Base-by-base conservation (phyloP, 1,140 invertebrate genomes). In the Aphelenchoides fujianensis region DNA sequence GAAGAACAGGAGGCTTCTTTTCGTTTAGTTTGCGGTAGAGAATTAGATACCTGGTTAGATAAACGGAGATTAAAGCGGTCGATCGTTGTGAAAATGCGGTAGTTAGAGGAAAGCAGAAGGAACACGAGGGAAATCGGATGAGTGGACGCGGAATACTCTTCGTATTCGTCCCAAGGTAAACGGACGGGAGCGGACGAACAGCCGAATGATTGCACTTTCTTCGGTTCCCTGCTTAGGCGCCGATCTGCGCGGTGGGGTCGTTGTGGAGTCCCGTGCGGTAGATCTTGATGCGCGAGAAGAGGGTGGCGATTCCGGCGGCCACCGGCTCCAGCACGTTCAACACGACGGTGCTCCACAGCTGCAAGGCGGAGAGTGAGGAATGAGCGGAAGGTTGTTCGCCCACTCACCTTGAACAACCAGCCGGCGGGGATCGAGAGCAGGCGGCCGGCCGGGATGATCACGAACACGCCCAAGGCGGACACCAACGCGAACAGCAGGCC, bases 351-450 rank as follows among this genome's bases (percentile, higher is more conserved):
- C 19, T 66, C 74, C 74, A 75, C 7, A 35, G 28, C 73, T 75
- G 35, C 30, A 75, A 77, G 32, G 30, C 31, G 28, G 54, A n/a
- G n/a, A 54, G 53, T 75, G 74, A 75, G 54, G 23, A 69, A 75
- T 62, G 32, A 23, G 31, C 62, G 71, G 19, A 35, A 69, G 1
- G 68, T 59, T 28, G n/a, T n/a, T n/a, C n/a, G n/a, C n/a, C n/a
- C n/a, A 73, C 68, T 64, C 61, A 75, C 74, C 59, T 77, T 77
- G 57, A 74, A 71, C 36, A 77, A 16, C 74, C 74, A 75, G 32
- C 41, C 57, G 35, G 55, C 53, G 19, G 74, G 74, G 41, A 75
- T 77, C 12, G 72, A 30, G 31, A 75, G 37, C 12, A 77, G 35
- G 19, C 57, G 34, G 9, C 74, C 74, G 36, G 59, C 32, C 7